Evolutionary conservation across 1,140 invertebrate genomes (phyloP), one percentile per base, ranked within the genome.

Genomic region (Tetraneura akinire): DNA sequence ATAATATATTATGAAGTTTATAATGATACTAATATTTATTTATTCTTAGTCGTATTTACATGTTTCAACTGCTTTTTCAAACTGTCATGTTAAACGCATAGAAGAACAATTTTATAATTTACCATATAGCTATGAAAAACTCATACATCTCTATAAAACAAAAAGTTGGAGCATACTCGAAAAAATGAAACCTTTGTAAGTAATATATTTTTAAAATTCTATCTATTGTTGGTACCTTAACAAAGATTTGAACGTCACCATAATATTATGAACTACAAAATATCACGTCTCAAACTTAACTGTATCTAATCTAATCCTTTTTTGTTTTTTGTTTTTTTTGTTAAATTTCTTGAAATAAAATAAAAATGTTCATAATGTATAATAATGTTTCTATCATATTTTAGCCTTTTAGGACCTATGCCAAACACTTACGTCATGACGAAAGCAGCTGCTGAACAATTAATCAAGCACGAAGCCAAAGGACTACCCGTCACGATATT

Each of bases 381-480:
- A 37, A 64, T 53, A 66, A 37, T 37, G 32, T 62, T 62, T 26
- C 29, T 62, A 1, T 32, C 10, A 49, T 49, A 51, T 53, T 68
- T 13, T 42, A 81, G 82, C 21, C 90, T 84, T 86, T 85, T 86
- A 45, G 80, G 57, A 37, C 55, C 64, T 18, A 92, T 89, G 84
- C 94, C 94, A 0, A 96, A 96, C 83, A 93, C 92, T 0, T 96
- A 96, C 82, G 90, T 91, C 0, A 94, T 90, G 83, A 94, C 93
- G 2, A 96, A 96, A 87, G 90, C 92, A 3, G 85, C 93, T 10
- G 92, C 91, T 13, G 94, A 96, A 86, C 89, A 92, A 81, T 84
- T 91, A 0, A 86, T 95, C 0, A 86, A 88, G 81, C 87, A 90
- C 80, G 88, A 92, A 81, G 87, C 88, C 1, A 86, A 86, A 29